Conservation (phyloP, 2,888 invertebrate species). For the Oasisia sp. region DNA sequence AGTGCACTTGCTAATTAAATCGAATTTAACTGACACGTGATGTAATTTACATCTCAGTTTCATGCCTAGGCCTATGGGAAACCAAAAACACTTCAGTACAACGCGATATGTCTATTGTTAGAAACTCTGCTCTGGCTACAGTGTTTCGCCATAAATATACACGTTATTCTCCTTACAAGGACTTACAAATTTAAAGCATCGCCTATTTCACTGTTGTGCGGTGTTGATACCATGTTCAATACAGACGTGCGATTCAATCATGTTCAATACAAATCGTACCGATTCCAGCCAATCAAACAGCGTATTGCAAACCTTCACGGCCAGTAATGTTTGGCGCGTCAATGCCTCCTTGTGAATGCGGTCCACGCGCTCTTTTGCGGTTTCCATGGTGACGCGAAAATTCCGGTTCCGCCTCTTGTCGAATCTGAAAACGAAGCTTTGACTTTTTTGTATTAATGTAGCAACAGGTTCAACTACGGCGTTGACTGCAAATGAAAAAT, state of each 20-base stretch:
- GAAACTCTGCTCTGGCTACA: neutral
- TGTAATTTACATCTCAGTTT: too few relatives aligned
- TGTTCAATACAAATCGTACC: too few relatives aligned
- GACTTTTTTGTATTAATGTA: neutral
- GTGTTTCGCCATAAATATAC: neutral
- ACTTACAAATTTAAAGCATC: neutral
- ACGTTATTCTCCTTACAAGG: neutral
- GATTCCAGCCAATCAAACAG: neutral
- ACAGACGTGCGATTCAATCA: too few relatives aligned
- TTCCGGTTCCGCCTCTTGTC: neutral
- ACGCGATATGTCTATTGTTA: neutral
- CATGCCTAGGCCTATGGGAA: too few relatives aligned
- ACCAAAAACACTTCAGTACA: neutral
- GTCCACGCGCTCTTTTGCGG: neutral
- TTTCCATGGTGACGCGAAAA: neutral
- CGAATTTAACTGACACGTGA: too few relatives aligned
- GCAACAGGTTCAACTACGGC: neutral
- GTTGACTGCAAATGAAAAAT: neutral
- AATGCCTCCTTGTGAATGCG: neutral
- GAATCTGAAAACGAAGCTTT: neutral
- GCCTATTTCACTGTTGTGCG: neutral
- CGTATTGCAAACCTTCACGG: neutral
- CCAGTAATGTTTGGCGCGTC: neutral
- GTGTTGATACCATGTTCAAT: too few relatives aligned
- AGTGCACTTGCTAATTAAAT: too few relatives aligned